Base-by-base conservation (phyloP, 1,140 invertebrate species). In the Psix sp. region DNA sequence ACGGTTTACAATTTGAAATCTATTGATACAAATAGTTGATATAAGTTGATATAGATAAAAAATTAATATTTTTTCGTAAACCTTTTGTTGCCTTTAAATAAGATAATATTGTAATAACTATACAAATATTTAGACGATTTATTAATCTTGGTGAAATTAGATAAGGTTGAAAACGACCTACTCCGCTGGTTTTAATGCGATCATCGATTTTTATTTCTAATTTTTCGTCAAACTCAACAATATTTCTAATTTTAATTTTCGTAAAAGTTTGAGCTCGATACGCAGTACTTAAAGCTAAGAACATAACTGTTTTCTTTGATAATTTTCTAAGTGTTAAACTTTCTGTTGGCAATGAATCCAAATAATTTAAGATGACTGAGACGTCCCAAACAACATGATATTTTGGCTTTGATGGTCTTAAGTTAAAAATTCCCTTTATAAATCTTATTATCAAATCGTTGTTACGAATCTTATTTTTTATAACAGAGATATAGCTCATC, bases 341-440 rank as follows among this genome's bases (percentile, higher is more conserved):
- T 2, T 17, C 11, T n/a, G 48, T 17, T 7, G 51, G 57, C 29
- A 51, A 63, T 31, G 46, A 16, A 7, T 31, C 31, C 4, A 77
- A 31, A 35, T 52, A 52, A 24, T 70, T 35, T 56, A 82, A 54
- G n/a, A 80, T 70, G 1, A 74, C 5, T 20, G 70, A 21, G 1
- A 70, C 57, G 43, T 82, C 74, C 78, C 78, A 83, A 0, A 66
- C 76, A 6, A 7, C 21, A 9, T 29, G 42, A 43, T 83, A 82
- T 62, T 72, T 82, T 1, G 79, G 74, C 26, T 9, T 14, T 3
- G 49, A 6, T 18, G 78, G 81, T 35, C 36, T 77, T 29, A 45
- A 24, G 45, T 60, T 80, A 39, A 36, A 80, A 35, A 52, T 21
- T 9, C 74, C 77, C 51, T 77, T 82, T 1, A 80, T 52, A 29